phyloP scores from a whole-genome alignment of 53 echinoderm and acorn worm species.

The Echinometra lucunter region DNA sequence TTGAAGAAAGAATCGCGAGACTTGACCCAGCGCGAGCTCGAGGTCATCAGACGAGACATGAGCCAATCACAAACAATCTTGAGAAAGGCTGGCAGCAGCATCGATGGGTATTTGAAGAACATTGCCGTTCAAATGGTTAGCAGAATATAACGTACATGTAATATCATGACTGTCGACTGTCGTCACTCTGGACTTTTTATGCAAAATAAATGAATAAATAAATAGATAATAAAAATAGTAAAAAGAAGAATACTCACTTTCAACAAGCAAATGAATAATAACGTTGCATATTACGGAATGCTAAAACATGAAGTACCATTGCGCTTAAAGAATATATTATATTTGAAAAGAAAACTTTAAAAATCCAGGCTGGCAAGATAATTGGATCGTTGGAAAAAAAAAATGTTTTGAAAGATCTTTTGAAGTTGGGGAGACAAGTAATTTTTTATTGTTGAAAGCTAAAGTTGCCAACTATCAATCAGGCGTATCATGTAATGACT shows the following conservation, averaged over 20 bases:
- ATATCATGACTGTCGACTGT: too few species aligned
- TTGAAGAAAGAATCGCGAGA: background rate
- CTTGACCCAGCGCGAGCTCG: conserved; percentile 35
- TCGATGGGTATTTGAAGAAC: conserved; percentile 25
- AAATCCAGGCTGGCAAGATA: too few species aligned
- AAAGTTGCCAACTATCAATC: background rate
- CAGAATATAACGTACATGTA: background rate
- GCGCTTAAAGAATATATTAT: background rate
- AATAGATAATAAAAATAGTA: too few species aligned
- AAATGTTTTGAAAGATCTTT: background rate
- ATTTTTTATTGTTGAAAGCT: too few species aligned
- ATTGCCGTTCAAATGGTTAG: conserved; percentile 27
- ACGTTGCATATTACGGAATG: too few species aligned
- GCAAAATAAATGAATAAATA: too few species aligned
- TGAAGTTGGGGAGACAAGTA: too few species aligned
- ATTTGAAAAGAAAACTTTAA: background rate
- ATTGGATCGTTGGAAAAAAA: background rate
- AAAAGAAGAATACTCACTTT: too few species aligned
- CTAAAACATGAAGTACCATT: background rate
- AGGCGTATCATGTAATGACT: background rate
- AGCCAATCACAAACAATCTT: background rate
- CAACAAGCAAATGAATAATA: too few species aligned
- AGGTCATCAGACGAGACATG: conserved; percentile 20
- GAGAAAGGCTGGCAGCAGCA: background rate
- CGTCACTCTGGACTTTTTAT: too few species aligned